Evolutionary conservation across 2,113 vertebrate genomes (phyloP).

Genomic region (Cyanoliseus patagonus): DNA sequence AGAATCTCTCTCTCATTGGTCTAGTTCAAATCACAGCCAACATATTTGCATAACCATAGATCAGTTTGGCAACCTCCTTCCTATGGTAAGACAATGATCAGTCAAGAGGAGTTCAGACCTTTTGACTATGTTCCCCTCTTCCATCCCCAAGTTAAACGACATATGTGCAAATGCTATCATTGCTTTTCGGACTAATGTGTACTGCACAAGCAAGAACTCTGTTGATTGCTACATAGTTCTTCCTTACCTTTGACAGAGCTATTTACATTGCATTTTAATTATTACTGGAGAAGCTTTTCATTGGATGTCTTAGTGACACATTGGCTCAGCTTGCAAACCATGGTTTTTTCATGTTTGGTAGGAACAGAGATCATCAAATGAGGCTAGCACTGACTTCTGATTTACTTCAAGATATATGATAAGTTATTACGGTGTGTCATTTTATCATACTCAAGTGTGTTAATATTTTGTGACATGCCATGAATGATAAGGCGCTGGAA

Average conservation of each 20-base stretch:
- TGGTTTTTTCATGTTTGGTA: background rate
- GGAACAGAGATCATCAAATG: background rate
- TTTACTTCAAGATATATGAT: background rate
- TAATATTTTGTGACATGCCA: constrained; percentile 47
- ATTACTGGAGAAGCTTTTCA: background rate
- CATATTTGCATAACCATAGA: background rate
- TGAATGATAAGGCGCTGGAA: constrained; percentile 22
- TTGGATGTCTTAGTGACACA: background rate
- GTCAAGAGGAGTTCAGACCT: background rate
- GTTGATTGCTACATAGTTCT: background rate
- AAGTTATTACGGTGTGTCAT: constrained; percentile 28
- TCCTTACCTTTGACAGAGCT: background rate
- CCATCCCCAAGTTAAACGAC: background rate
- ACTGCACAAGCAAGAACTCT: background rate
- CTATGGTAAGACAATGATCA: background rate
- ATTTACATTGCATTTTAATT: background rate
- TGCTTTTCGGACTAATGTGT: background rate
- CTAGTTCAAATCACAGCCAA: background rate
- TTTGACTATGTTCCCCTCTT: background rate
- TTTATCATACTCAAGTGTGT: constrained; percentile 29
- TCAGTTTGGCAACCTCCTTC: background rate
- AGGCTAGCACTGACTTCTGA: background rate
- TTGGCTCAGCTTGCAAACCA: background rate
- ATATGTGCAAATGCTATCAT: background rate
- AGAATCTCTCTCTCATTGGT: background rate